These are phyloP conservation scores for Syngnathus scovelli DNA, from an alignment of 2,113 vertebrate genomes.

Conservation along the genomic window DNA sequence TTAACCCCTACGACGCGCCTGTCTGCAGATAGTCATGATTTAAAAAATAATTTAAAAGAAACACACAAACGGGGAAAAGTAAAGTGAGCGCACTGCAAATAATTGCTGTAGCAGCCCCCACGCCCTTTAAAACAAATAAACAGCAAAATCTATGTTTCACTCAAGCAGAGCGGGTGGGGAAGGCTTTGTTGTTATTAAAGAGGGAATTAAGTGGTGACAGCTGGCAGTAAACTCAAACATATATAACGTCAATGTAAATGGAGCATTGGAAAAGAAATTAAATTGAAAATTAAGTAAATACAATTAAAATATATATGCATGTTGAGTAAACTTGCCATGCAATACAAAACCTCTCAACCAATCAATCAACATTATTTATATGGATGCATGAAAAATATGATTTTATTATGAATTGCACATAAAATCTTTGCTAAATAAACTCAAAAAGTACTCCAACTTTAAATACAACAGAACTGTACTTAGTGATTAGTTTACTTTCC, in stretches of 20 bases:
- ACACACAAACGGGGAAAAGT: background rate
- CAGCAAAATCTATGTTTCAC: constrained; percentile 37
- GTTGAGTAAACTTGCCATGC: too few relatives aligned
- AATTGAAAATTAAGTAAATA: background rate
- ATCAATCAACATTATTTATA: too few relatives aligned
- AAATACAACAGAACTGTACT: too few relatives aligned
- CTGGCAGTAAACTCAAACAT: background rate
- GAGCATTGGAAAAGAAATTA: background rate
- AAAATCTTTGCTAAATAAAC: too few relatives aligned
- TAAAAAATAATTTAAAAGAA: background rate
- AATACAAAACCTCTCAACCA: too few relatives aligned
- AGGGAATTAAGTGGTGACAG: constrained; percentile 22
- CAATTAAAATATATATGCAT: too few relatives aligned
- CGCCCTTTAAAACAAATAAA: constrained; percentile 55
- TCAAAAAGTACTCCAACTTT: too few relatives aligned
- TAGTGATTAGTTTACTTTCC: too few relatives aligned
- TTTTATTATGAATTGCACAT: too few relatives aligned
- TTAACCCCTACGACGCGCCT: constrained; percentile 60
- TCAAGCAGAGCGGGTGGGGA: constrained; percentile 26
- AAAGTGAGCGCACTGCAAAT: background rate
- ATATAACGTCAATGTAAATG: background rate
- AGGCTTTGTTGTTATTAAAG: constrained; percentile 49
- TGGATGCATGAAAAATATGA: too few relatives aligned
- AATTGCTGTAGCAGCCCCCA: constrained; percentile 29
- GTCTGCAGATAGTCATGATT: constrained; percentile 46